Evolutionary conservation across 2,888 invertebrate genomes (phyloP), one percentile per base, ranked within the genome.

Genomic region (Abrostola triplasia): DNA sequence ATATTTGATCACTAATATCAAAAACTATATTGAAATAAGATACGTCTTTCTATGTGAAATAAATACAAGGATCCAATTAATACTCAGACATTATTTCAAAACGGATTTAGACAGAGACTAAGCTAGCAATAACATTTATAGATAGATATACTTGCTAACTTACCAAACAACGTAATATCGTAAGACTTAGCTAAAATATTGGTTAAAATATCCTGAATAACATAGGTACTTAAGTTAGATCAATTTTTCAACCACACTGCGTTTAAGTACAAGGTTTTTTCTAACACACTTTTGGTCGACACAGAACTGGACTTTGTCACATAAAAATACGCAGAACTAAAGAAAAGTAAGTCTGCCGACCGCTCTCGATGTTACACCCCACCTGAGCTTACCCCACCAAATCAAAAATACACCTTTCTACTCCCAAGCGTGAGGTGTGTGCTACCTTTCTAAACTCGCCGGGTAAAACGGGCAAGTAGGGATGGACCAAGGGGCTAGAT

Each of bases 401-500:
- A 70, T 79, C 66, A 48, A 71, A 76, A 80, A 76, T 72, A 8
- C 67, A 66, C 86, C 87, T 87, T 85, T 86, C 88, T 83, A 64
- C 58, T 59, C 53, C 65, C 65, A 70, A 62, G 57, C 59, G 64
- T 61, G 65, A 67, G 49, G 66, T 61, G 61, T 53, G 74, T 64
- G 82, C 83, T 48, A 77, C 81, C 90, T 91, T 90, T 90, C 88
- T 83, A 90, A 89, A 80, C 75, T 77, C 64, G 85, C 69, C 87
- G 88, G 89, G 83, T 91, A 78, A 82, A 78, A 69, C 87, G 77
- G 89, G 90, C 84, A 86, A 91, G 93, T 91, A 92, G 92, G 93
- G 93, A 92, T 91, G 89, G 84, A 89, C 84, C 75, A 89, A 76
- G 79, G 93, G 92, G 92, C 90, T 87, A 83, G 69, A 88, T 93